phyloP scores from a whole-genome alignment of 2,113 vertebrate genomes.

The Pyxicephalus adspersus region DNA sequence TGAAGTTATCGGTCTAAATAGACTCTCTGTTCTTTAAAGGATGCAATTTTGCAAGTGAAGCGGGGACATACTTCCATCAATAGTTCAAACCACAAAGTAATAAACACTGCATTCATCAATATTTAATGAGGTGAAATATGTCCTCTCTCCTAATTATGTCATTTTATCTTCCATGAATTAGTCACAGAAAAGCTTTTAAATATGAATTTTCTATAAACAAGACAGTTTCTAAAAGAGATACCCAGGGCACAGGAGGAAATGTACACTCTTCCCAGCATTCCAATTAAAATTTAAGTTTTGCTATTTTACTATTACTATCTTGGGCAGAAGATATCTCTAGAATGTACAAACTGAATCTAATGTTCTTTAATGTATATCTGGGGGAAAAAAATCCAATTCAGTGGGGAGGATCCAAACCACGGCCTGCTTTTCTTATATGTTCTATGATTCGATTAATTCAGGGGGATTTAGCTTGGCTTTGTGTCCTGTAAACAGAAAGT shows the following conservation, averaged over 20 bases:
- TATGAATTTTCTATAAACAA: neutral
- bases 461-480: no score
- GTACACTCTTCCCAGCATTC: neutral
- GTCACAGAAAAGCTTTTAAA: constrained; percentile 10
- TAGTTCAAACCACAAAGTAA: constrained; percentile 21
- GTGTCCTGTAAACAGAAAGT: no score
- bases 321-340: neutral
- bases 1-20: constrained; percentile 51
- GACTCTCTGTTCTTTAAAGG: constrained; percentile 35
- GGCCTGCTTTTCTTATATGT: no score
- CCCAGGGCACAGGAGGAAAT: neutral
- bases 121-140: constrained; percentile 8
- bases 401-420: no score
- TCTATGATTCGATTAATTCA: no score
- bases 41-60: constrained; percentile 21
- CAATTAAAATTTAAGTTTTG: neutral
- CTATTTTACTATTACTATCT: neutral
- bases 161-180: constrained; percentile 11
- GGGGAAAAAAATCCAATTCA: no score
- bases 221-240: no score
- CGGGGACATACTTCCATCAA: constrained; percentile 21
- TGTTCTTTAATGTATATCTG: no score
- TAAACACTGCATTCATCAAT: constrained; percentile 29
- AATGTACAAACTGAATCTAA: neutral
- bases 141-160: neutral